phyloP scores from a whole-genome alignment of 2,888 invertebrate species.

The Perizoma affinitatum region DNA sequence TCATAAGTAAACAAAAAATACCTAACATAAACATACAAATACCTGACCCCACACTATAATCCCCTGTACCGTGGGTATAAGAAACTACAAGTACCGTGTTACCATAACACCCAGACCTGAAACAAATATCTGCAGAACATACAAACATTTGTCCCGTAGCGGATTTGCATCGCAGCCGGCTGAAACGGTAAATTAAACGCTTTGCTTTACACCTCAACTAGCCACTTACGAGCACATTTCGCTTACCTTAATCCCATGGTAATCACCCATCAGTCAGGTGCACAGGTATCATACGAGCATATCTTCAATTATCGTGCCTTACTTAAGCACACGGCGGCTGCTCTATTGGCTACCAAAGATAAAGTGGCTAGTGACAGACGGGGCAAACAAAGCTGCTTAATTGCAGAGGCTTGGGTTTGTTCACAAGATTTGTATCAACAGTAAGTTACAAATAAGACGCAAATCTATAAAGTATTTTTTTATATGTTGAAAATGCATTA shows the following conservation, averaged over 20 bases:
- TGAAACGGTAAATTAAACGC: not conserved
- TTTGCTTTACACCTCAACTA: not conserved
- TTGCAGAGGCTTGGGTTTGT: no score
- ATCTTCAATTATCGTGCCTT: constrained; percentile 83
- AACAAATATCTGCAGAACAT: no score
- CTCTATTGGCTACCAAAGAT: constrained; percentile 62
- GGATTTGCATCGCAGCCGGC: no score
- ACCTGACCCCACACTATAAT: no score
- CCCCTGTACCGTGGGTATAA: no score
- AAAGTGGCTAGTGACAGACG: constrained; percentile 22
- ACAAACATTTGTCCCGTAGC: no score
- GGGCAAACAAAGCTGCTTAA: constrained; percentile 2
- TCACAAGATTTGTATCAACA: constrained; percentile 14
- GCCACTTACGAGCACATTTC: constrained; percentile 12
- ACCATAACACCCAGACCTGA: no score
- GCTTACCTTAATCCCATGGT: constrained; percentile 37
- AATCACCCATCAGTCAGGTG: constrained; percentile 74
- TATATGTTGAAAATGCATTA: not conserved
- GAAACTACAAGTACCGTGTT: no score
- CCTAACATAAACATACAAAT: no score
- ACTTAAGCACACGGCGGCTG: constrained; percentile 78
- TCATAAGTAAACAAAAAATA: no score
- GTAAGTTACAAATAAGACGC: constrained; percentile 12
- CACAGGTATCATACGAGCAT: constrained; percentile 67
- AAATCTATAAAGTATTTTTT: not conserved